Percentiles rank a stretch among this genome's conserved stretches.
Conservation (phyloP, 2,888 invertebrate genomes). For the Drosophila recens region DNA sequence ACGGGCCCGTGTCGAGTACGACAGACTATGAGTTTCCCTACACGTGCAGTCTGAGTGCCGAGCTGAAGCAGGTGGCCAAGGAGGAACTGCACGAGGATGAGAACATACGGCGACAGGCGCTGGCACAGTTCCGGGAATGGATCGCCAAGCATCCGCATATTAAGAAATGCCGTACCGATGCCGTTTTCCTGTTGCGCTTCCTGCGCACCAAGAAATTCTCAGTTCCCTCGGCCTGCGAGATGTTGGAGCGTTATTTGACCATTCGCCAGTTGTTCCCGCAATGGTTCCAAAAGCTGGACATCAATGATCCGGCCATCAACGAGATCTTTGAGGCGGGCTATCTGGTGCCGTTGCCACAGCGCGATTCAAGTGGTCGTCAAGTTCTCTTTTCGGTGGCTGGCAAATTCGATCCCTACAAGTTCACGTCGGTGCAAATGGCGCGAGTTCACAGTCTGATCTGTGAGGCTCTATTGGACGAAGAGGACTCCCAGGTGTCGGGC, state of each 20-base stretch:
- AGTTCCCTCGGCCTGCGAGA: conserved; percentile 93
- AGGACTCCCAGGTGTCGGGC: conserved; percentile 92
- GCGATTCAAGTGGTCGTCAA: conserved; percentile 91
- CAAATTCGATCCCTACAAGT: conserved; percentile 91
- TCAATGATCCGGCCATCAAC: conserved; percentile 91
- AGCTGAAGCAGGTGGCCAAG: conserved; percentile 88
- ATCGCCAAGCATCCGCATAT: conserved; percentile 93
- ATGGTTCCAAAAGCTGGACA: conserved; percentile 94
- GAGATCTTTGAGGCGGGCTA: conserved; percentile 94
- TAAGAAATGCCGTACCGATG: conserved; percentile 92
- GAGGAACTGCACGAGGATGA: conserved; percentile 93
- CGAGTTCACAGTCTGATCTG: conserved; percentile 94
- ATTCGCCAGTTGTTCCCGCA: conserved; percentile 93
- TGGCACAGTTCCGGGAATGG: conserved; percentile 93
- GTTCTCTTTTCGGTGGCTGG: conserved; percentile 93
- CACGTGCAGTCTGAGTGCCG: conserved; percentile 81
- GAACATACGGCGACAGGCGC: conserved; percentile 89
- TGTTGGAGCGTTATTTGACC: conserved; percentile 94
- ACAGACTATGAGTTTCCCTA: conserved; percentile 83
- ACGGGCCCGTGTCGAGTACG: conserved; percentile 73
- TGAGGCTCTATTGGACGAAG: conserved; percentile 94
- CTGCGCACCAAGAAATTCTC: conserved; percentile 95
- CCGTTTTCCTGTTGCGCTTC: conserved; percentile 93
- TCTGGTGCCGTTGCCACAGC: conserved; percentile 90
- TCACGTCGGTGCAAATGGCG: conserved; percentile 93